Evolutionary conservation across 2,797 vertebrate species (phyloP).

Genomic region (Heliangelus exortis): DNA sequence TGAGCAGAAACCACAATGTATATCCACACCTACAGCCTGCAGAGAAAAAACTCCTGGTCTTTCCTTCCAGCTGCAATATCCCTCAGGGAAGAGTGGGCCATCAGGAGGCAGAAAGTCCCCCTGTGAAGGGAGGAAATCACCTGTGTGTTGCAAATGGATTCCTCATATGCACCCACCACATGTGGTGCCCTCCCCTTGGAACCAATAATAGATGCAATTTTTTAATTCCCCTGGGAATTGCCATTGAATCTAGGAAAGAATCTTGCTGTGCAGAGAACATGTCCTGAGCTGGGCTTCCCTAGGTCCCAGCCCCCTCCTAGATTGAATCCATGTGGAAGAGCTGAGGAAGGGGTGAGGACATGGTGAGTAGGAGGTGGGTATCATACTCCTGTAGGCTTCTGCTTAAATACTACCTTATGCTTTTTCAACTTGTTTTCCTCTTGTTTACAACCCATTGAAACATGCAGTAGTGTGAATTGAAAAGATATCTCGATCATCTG

Average conservation of each 20-base stretch:
- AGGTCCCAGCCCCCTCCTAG: too few species aligned
- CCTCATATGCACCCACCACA: too few species aligned
- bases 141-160: background rate
- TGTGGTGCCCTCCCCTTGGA: background rate
- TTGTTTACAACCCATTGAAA: background rate
- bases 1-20: background rate
- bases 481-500: background rate
- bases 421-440: background rate
- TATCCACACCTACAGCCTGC: background rate
- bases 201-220: background rate
- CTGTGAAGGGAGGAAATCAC: background rate
- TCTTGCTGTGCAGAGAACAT: background rate
- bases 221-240: background rate
- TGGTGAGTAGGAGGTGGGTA: too few species aligned
- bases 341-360: background rate
- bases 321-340: background rate
- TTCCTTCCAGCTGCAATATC: background rate
- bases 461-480: background rate
- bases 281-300: background rate
- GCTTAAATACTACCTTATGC: background rate
- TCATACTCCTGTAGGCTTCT: background rate
- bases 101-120: background rate
- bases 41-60: background rate
- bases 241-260: background rate
- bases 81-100: background rate